Conservation (phyloP, 2,113 vertebrate genomes). For the Ellobius talpinus region DNA sequence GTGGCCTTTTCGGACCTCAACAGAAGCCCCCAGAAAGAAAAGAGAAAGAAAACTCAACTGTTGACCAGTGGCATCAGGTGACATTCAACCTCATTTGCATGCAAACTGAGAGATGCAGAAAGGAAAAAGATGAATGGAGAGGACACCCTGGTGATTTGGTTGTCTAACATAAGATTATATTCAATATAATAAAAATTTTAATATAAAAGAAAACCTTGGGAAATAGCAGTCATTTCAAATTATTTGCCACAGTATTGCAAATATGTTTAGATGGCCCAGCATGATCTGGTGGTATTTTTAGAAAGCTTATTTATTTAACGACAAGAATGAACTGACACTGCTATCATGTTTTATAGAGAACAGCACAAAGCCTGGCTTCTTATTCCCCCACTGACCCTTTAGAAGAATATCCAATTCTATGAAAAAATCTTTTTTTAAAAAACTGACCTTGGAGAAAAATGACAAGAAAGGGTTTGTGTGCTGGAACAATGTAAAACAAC, state of each 20-base stretch:
- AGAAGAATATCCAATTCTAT: background rate
- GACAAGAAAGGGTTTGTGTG: background rate
- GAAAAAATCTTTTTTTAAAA: background rate
- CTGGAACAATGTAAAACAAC: background rate
- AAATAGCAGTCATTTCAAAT: background rate
- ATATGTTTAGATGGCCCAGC: background rate
- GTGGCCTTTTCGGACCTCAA: background rate
- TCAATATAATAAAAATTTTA: background rate
- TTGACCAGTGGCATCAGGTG: background rate
- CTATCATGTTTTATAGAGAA: background rate
- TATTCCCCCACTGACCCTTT: background rate
- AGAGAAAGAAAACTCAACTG: background rate
- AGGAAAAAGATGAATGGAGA: background rate
- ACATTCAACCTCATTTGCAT: background rate
- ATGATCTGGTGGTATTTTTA: constrained; percentile 33
- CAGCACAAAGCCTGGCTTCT: background rate
- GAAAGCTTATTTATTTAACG: constrained; percentile 22
- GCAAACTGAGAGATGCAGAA: background rate
- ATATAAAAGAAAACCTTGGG: background rate
- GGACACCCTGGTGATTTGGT: background rate
- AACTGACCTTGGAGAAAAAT: constrained; percentile 18
- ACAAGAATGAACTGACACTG: background rate
- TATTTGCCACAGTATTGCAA: background rate
- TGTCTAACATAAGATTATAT: background rate
- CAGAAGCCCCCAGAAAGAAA: background rate